A percentile compares a stretch with the other conserved stretches of the same genome.
These are phyloP conservation scores for Sebastolobus alascanus DNA, from an alignment of 2,797 vertebrate genomes.

Conservation along the genomic window DNA sequence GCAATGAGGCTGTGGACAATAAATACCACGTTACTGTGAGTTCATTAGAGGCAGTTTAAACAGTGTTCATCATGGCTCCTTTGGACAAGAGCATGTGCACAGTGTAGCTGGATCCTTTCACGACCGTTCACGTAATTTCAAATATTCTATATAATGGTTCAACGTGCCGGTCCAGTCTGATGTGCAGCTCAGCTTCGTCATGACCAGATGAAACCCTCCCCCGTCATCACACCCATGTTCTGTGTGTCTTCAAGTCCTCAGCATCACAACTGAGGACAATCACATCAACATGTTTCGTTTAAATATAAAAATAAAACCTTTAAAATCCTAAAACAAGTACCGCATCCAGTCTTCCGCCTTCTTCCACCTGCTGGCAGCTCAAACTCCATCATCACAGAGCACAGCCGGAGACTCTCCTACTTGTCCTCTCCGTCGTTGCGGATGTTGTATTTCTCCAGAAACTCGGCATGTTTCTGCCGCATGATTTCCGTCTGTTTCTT, in stretches of 20 bases:
- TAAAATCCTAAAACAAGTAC: conserved; percentile 40
- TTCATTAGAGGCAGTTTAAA: conserved; percentile 18
- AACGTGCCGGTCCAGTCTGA: background rate
- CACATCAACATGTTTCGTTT: background rate
- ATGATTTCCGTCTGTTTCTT: conserved; percentile 88
- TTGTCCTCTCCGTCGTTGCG: conserved; percentile 61
- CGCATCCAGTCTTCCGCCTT: conserved; percentile 11
- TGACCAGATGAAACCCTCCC: conserved; percentile 4
- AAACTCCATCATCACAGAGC: background rate
- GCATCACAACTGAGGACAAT: conserved; percentile 8
- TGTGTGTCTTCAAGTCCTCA: background rate
- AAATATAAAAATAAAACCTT: conserved; percentile 10
- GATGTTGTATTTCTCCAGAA: conserved; percentile 78
- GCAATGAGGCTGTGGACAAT: conserved; percentile 13
- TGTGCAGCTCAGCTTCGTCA: background rate
- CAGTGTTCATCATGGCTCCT: conserved; percentile 13
- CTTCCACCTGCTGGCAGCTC: conserved; percentile 29
- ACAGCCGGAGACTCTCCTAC: conserved; percentile 56
- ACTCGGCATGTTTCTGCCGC: conserved; percentile 84
- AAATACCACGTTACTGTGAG: conserved; percentile 3
- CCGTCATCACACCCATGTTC: background rate
- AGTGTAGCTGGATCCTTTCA: background rate
- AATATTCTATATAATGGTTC: conserved; percentile 14
- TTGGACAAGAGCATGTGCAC: conserved; percentile 11
- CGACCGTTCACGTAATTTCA: background rate